A percentile compares a stretch with the other conserved stretches of the same genome.
phyloP scores from a whole-genome alignment of 1,140 invertebrate genomes.

The Artemia franciscana region DNA sequence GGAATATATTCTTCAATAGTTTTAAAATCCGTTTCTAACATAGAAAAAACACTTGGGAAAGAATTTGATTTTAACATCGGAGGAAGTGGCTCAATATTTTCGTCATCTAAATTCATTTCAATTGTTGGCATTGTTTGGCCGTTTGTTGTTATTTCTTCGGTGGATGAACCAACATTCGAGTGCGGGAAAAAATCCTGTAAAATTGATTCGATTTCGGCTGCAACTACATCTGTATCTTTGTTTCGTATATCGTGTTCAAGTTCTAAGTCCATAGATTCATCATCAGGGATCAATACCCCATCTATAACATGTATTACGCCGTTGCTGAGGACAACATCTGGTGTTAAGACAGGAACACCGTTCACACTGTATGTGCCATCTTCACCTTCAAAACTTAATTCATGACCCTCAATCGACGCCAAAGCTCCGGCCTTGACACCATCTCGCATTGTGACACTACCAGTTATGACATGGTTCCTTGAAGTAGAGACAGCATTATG shows the following conservation, averaged over 20 bases:
- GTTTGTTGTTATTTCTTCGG: background rate
- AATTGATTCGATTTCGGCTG: background rate
- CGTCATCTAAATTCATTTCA: background rate
- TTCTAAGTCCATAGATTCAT: background rate
- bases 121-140: background rate
- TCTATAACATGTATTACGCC: conserved; percentile 24
- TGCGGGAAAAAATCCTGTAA: background rate
- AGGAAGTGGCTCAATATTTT: background rate
- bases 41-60: background rate
- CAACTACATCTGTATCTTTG: background rate
- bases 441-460: background rate
- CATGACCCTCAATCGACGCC: background rate
- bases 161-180: background rate
- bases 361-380: background rate
- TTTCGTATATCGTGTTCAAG: background rate
- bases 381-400: background rate
- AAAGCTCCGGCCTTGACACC: background rate
- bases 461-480: background rate
- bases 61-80: background rate
- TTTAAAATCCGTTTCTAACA: background rate
- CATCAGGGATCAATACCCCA: conserved; percentile 17
- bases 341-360: background rate
- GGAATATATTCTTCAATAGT: background rate
- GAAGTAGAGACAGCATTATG: too few species aligned
- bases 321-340: conserved; percentile 12